These are phyloP conservation scores for Drosophila equinoxialis DNA, from an alignment of 1,140 invertebrate species.

Conservation along the genomic window DNA sequence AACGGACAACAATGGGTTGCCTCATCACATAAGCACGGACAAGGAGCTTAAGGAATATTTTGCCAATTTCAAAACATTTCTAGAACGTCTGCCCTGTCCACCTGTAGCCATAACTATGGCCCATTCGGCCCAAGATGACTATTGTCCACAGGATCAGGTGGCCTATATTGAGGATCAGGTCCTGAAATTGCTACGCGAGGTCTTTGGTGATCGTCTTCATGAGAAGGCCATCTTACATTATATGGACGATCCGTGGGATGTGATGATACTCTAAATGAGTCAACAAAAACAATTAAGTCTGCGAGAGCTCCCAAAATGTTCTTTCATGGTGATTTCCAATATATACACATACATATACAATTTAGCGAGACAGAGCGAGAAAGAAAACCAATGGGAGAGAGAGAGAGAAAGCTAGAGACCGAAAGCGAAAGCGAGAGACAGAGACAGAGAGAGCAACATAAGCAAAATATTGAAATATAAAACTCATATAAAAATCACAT, in stretches of 20 bases:
- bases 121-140: slow-evolving; percentile 93
- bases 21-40: slow-evolving; percentile 90
- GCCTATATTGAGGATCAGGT: slow-evolving; percentile 88
- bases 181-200: slow-evolving; percentile 83
- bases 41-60: slow-evolving; percentile 88
- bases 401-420: not conserved
- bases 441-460: slow-evolving; percentile 4
- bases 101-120: slow-evolving; percentile 92
- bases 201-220: slow-evolving; percentile 72
- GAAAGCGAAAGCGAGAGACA: not conserved
- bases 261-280: slow-evolving; percentile 76
- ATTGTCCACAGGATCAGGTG: slow-evolving; percentile 91
- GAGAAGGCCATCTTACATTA: slow-evolving; percentile 77
- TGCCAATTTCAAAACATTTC: slow-evolving; percentile 85
- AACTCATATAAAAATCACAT: slow-evolving; percentile 6
- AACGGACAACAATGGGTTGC: slow-evolving; percentile 90
- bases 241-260: slow-evolving; percentile 80
- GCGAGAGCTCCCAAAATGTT: not conserved
- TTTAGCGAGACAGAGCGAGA: not conserved
- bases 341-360: not conserved
- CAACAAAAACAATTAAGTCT: slow-evolving; percentile 3
- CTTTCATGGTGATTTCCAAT: not conserved
- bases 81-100: slow-evolving; percentile 85
- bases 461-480: slow-evolving; percentile 7
- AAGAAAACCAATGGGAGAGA: not conserved